phyloP scores from a whole-genome alignment of 2,797 vertebrate species.

The Protonibea diacanthus region DNA sequence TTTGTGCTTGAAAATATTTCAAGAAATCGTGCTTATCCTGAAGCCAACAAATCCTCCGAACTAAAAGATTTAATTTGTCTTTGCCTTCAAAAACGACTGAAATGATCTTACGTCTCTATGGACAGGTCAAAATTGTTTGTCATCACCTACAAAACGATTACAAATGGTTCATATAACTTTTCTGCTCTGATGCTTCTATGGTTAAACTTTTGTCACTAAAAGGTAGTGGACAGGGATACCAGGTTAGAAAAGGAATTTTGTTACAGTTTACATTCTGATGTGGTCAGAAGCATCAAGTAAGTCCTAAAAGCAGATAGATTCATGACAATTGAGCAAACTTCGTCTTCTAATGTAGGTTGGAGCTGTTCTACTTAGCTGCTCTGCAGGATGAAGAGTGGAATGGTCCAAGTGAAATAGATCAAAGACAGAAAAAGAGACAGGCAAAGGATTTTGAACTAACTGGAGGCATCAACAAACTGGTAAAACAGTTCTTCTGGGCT shows the following conservation, averaged over 20 bases:
- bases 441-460: not conserved
- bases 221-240: too few relatives aligned
- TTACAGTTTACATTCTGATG: not conserved
- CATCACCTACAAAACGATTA: not conserved
- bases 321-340: not conserved
- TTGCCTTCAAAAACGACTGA: not conserved
- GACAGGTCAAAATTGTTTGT: not conserved
- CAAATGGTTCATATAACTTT: not conserved
- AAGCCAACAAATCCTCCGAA: not conserved
- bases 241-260: not conserved
- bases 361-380: too few relatives aligned
- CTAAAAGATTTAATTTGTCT: not conserved
- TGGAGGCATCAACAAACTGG: not conserved
- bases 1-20: not conserved
- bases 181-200: not conserved
- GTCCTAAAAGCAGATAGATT: not conserved
- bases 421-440: not conserved
- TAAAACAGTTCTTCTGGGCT: not conserved
- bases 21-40: not conserved
- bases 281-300: too few relatives aligned
- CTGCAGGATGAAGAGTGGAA: too few relatives aligned
- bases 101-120: not conserved
- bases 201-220: not conserved
- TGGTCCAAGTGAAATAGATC: not conserved
- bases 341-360: not conserved